Conservation (phyloP, 2,113 vertebrate species). For the Otocyon megalotis region DNA sequence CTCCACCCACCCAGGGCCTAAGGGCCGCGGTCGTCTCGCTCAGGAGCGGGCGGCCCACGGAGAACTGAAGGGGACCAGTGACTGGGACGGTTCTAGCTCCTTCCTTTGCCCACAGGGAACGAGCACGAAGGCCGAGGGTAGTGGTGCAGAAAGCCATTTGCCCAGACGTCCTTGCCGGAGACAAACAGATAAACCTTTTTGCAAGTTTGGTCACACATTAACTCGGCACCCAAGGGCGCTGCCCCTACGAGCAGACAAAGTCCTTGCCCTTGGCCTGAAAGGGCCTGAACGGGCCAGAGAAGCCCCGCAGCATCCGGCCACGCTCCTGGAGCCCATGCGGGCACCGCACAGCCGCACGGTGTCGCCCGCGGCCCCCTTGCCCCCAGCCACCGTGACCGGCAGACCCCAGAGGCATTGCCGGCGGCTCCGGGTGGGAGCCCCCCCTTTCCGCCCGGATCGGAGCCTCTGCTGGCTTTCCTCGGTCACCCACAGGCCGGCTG, state of each 20-base stretch:
- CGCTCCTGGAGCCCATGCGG: too few species aligned
- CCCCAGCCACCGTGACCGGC: background rate
- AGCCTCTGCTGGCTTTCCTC: background rate
- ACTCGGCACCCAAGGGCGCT: slow-evolving; percentile 65
- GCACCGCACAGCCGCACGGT: accelerated
- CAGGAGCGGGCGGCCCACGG: too few species aligned
- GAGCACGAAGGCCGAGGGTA: background rate
- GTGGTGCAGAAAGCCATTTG: slow-evolving; percentile 41
- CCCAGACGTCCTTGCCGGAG: slow-evolving; percentile 45
- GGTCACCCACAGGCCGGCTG: background rate
- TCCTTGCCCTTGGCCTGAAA: slow-evolving; percentile 15
- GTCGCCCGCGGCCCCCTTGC: background rate
- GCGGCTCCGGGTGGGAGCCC: background rate
- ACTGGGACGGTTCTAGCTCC: background rate
- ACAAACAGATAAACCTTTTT: slow-evolving; percentile 71
- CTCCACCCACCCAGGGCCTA: too few species aligned
- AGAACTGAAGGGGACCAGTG: background rate
- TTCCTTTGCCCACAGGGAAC: background rate
- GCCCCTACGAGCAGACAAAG: slow-evolving; percentile 63
- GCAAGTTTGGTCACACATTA: slow-evolving; percentile 71
- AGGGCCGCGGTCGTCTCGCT: too few species aligned
- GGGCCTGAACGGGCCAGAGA: background rate
- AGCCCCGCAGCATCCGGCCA: background rate
- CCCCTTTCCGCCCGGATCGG: background rate
- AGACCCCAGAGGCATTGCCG: too few species aligned